Evolutionary conservation across 2,888 invertebrate genomes (phyloP).

Genomic region (Lepidocyrtoides sp.): DNA sequence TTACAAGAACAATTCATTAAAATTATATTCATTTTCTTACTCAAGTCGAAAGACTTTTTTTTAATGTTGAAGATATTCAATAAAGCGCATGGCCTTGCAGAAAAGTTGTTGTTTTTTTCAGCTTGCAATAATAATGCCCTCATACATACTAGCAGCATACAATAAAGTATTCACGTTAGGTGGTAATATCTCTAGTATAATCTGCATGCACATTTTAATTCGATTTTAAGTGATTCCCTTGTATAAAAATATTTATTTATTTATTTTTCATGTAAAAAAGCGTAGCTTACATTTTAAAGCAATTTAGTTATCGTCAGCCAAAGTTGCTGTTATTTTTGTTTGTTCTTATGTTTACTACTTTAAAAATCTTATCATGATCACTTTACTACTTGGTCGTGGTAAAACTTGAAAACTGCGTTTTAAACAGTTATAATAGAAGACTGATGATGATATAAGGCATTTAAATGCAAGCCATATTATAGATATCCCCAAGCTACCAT

Average conservation of each 20-base stretch:
- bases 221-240: not conserved
- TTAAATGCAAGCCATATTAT: not conserved
- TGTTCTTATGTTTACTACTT: not conserved
- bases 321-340: not conserved
- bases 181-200: no score
- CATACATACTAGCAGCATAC: no score
- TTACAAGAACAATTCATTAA: no score
- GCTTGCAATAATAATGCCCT: no score
- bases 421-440: not conserved
- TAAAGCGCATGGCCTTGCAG: no score
- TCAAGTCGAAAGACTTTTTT: no score
- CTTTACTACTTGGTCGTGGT: not conserved
- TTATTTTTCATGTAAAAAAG: not conserved
- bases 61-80: no score
- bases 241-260: not conserved
- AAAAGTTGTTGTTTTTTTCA: no score
- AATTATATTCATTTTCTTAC: no score
- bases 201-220: not conserved
- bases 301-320: not conserved
- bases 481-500: not conserved
- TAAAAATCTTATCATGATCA: not conserved
- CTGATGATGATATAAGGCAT: not conserved
- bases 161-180: no score
- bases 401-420: conserved; percentile 4
- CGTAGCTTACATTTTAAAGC: not conserved